Conservation (phyloP, 2,888 invertebrate species). For the Erebia palarica region DNA sequence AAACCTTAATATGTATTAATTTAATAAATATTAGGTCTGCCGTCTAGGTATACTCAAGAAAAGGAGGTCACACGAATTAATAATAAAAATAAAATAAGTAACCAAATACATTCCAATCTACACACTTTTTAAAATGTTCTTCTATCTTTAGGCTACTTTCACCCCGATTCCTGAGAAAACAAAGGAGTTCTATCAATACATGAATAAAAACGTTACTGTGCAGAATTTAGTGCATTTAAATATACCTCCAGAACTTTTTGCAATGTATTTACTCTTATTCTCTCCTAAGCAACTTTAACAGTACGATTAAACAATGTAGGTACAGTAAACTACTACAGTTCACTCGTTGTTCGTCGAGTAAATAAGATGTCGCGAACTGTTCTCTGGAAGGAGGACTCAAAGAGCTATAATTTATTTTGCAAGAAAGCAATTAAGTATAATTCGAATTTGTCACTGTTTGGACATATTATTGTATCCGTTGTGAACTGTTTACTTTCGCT, state of each 20-base stretch:
- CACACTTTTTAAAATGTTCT: too few relatives aligned
- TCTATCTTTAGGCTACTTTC: too few relatives aligned
- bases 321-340: conserved; percentile 13
- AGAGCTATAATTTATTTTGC: conserved; percentile 38
- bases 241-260: not conserved
- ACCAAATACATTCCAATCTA: too few relatives aligned
- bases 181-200: too few relatives aligned
- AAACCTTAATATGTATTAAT: too few relatives aligned
- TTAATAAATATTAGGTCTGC: too few relatives aligned
- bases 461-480: conserved; percentile 63
- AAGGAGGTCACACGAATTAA: too few relatives aligned
- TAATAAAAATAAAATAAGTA: too few relatives aligned
- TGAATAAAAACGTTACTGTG: too few relatives aligned
- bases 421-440: conserved; percentile 66
- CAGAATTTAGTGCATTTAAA: not conserved
- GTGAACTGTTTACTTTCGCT: conserved; percentile 54
- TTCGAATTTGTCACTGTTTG: conserved; percentile 70
- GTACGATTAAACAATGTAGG: conserved; percentile 11
- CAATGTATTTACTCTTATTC: not conserved
- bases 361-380: conserved; percentile 34
- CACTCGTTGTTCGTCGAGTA: conserved; percentile 17
- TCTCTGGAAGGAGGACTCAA: conserved; percentile 30
- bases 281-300: not conserved
- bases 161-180: too few relatives aligned
- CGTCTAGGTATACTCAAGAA: too few relatives aligned